A percentile compares a stretch with the other conserved stretches of the same genome.
phyloP scores from a whole-genome alignment of 2,888 invertebrate species.

The Dorcus hopei region DNA sequence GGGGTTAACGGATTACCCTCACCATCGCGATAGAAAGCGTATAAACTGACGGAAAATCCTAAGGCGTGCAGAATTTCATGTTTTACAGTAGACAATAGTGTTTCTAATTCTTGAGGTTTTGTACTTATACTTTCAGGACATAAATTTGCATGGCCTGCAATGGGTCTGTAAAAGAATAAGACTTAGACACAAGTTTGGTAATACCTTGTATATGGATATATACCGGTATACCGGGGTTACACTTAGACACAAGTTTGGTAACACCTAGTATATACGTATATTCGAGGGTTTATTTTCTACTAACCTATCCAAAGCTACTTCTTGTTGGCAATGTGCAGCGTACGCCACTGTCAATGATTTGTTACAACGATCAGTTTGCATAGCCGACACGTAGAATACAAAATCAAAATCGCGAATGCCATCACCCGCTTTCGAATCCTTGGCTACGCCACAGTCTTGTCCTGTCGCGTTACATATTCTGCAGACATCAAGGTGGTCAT shows the following conservation, averaged over 20 bases:
- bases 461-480: slow-evolving; percentile 85
- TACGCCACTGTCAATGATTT: slow-evolving; percentile 92
- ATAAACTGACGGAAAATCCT: slow-evolving; percentile 95
- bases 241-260: too few species aligned
- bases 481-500: slow-evolving; percentile 90
- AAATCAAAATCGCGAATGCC: slow-evolving; percentile 87
- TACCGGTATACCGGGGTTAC: too few species aligned
- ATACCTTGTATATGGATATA: not conserved
- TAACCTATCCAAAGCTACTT: slow-evolving; percentile 75
- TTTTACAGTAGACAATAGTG: slow-evolving; percentile 91
- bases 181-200: not conserved
- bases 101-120: slow-evolving; percentile 85
- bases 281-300: not conserved
- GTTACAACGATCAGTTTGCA: slow-evolving; percentile 84
- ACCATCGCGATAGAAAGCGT: slow-evolving; percentile 92
- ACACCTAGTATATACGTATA: too few species aligned
- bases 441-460: slow-evolving; percentile 68
- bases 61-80: slow-evolving; percentile 98
- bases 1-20: slow-evolving; percentile 85
- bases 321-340: slow-evolving; percentile 98
- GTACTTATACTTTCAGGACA: slow-evolving; percentile 94
- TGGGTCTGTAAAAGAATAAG: slow-evolving; percentile 65
- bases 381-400: slow-evolving; percentile 93
- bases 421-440: slow-evolving; percentile 55
- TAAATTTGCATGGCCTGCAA: slow-evolving; percentile 97